Conservation (phyloP, 1,140 invertebrate species). For the Mycetomoellerius zeteki region DNA sequence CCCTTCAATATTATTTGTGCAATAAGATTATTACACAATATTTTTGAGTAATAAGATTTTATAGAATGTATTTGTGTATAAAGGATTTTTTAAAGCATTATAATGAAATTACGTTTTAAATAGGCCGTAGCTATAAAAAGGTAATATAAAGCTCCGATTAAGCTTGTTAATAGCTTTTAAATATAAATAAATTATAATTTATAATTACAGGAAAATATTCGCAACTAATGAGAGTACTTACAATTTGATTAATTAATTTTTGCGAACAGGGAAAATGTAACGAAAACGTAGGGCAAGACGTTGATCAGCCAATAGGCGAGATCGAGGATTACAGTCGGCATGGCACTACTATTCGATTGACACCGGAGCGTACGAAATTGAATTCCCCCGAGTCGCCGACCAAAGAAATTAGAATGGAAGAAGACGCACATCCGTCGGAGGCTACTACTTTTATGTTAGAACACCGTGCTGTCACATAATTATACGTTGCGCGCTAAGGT, state of each 20-base stretch:
- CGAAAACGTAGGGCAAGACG: conserved; percentile 40
- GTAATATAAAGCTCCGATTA: neutral
- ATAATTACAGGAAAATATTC: neutral
- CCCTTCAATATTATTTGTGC: no score
- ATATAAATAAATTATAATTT: conserved; percentile 5
- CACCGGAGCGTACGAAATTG: conserved; percentile 69
- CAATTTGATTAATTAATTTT: conserved; percentile 22
- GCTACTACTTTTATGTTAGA: conserved; percentile 52
- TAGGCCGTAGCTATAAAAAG: neutral
- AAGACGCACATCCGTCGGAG: conserved; percentile 62
- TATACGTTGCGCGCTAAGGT: neutral
- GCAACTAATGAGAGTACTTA: neutral
- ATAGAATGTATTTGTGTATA: no score
- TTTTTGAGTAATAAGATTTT: no score
- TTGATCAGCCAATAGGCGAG: conserved; percentile 65
- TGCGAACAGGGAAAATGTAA: conserved; percentile 53
- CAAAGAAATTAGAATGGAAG: conserved; percentile 54
- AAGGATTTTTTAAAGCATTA: no score
- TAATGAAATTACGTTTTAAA: conserved; percentile 18
- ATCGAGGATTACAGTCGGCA: conserved; percentile 71
- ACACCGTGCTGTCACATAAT: conserved; percentile 7
- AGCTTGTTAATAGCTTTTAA: neutral
- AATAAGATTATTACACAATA: no score
- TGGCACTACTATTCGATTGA: conserved; percentile 68
- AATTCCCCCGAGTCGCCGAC: conserved; percentile 66